phyloP scores from a whole-genome alignment of 92 coral and sea anemone genomes.

The Palythoa grandiflora region DNA sequence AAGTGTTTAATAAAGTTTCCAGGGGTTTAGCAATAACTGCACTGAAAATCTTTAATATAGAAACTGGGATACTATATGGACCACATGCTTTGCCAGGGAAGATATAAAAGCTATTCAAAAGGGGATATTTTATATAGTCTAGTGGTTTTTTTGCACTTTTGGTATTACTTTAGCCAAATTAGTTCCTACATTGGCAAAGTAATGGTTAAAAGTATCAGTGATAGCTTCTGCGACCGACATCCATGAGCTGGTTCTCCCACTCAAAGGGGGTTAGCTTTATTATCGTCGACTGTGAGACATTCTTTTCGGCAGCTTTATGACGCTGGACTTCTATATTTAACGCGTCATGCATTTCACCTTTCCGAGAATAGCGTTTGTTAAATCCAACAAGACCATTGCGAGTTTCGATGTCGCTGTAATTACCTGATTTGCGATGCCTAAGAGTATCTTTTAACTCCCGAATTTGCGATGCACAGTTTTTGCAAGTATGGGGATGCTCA shows the following conservation, averaged over 20 bases:
- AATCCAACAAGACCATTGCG: slow-evolving; percentile 47
- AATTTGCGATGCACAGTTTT: slow-evolving; percentile 27
- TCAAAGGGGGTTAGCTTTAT: background rate
- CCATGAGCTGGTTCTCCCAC: background rate
- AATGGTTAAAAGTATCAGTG: too few relatives aligned
- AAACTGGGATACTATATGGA: too few relatives aligned
- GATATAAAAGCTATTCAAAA: too few relatives aligned
- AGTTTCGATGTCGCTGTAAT: background rate
- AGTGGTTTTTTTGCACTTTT: too few relatives aligned
- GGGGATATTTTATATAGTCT: too few relatives aligned
- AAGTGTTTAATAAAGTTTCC: too few relatives aligned
- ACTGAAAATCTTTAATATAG: too few relatives aligned
- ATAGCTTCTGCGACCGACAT: slow-evolving; percentile 26
- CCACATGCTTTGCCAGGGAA: too few relatives aligned
- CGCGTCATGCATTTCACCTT: slow-evolving; percentile 29
- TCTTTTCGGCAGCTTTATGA: slow-evolving; percentile 20
- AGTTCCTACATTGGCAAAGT: too few relatives aligned
- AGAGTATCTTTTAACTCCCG: slow-evolving; percentile 45
- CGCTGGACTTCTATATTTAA: slow-evolving; percentile 17
- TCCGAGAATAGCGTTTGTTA: slow-evolving; percentile 46
- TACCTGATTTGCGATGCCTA: slow-evolving; percentile 25
- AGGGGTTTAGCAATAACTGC: too few relatives aligned
- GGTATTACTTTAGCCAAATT: too few relatives aligned
- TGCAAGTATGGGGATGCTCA: background rate
- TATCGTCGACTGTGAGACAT: background rate